A percentile compares a stretch with the other conserved stretches of the same genome.
Conservation (phyloP, 2,797 vertebrate species). For the Tragelaphus eurycerus region DNA sequence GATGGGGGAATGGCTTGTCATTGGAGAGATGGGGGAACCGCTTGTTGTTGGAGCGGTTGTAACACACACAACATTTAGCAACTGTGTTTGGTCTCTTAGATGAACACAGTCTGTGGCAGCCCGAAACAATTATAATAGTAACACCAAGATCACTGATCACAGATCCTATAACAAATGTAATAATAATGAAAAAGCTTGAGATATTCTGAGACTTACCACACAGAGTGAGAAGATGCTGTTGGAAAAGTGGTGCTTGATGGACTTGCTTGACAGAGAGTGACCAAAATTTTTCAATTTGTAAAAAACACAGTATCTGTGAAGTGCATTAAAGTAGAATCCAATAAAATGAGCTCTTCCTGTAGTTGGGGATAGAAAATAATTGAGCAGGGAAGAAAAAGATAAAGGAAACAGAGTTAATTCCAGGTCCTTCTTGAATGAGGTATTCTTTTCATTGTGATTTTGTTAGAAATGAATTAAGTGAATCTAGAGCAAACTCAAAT, state of each 20-base stretch:
- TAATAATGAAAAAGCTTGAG: background rate
- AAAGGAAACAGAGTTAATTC: background rate
- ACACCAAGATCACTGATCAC: background rate
- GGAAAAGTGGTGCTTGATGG: background rate
- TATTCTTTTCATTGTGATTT: background rate
- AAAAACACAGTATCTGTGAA: background rate
- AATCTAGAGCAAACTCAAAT: background rate
- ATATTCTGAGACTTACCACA: too few species aligned
- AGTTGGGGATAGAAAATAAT: background rate
- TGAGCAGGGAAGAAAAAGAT: background rate
- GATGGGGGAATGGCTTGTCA: background rate
- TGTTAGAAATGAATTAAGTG: background rate
- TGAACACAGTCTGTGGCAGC: background rate
- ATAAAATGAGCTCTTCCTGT: background rate
- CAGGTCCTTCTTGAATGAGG: background rate
- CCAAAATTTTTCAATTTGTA: background rate
- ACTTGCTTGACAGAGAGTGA: background rate
- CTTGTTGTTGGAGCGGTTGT: fast-evolving
- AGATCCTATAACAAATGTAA: background rate
- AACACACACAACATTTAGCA: background rate
- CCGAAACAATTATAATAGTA: background rate
- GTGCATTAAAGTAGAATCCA: background rate
- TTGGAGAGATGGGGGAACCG: background rate
- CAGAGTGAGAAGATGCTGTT: background rate
- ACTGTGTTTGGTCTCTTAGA: background rate